Base-by-base conservation (phyloP, 2,113 vertebrate genomes). In the Globicephala melas region DNA sequence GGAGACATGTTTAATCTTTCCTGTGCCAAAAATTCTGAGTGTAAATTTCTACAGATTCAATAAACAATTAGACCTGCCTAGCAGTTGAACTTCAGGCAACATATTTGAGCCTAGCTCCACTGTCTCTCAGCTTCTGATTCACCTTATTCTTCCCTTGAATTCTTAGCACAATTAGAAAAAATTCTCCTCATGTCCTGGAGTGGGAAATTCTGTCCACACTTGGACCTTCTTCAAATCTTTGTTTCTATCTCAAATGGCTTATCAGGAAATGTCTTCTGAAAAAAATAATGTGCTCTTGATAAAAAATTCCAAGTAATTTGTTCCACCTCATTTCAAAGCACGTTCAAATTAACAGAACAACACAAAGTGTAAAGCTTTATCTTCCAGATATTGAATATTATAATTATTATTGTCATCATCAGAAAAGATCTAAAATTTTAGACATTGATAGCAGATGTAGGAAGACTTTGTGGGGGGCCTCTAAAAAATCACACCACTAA, bases 181-280 rank as follows among this genome's bases (percentile, higher is more conserved):
- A 20, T 18, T 62, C 2, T 90, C n/a, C 21, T 26, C 18, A 38
- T 38, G 15, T n/a, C 44, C 26, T 77, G 0, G 1, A 33, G 44
- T 70, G 38, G 13, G 81, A 82, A 68, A 6, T 55, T 79, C 20
- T n/a, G 21, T 44, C 71, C 89, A 15, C 9, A 47, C 31, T 71
- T 47, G 60, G 38, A 4, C 8, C 17, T 84, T 86, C 36, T 86
- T 74, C 25, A 77, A 74, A 86, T 82, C 85, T 90, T 55, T 77
- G 9, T 93, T 83, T 83, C 80, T 86, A 15, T 60, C 21, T 44
- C 55, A 58, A 95, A 18, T 82, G 63, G 20, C 50, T 81, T 96
- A 86, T 90, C 50, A 92, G 81, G 68, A 89, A 96, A 47, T 26
- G 28, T 73, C 50, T 95, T 84, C n/a, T 93, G 26, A 91, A 76